Evolutionary conservation across 2,797 vertebrate genomes (phyloP), one percentile per base, ranked within the genome.

Genomic region (Prunella strophiata): DNA sequence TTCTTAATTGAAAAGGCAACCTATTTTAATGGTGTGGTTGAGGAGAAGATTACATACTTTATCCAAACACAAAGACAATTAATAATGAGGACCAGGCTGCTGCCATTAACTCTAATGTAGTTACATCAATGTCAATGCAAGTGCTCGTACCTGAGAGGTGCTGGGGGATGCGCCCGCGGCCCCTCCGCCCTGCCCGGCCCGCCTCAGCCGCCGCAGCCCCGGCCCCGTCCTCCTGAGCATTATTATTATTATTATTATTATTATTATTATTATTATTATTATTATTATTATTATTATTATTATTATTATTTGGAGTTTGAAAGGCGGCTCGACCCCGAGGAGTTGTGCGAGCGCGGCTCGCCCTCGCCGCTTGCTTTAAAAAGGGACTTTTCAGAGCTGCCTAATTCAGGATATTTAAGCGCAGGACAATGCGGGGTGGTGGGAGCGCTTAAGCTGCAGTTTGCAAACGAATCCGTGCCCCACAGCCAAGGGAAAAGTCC

Each of bases 1-100:
- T 97, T 96, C 97, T 97, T 98, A 98, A 98, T 98, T 98, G 98
- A 98, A 98, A 98, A 98, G 97, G 97, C 97, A 98, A 97, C 98
- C 97, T 97, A 97, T 98, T 98, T 98, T 98, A 98, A 97, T 98
- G 97, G 98, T 96, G 97, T 96, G 96, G 97, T 97, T 95, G 97
- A 98, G 97, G 97, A 97, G 97, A 97, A 98, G 98, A 98, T 98
- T 98, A 98, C 97, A 98, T 97, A 98, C 97, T 98, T 98, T 98
- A 98, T 98, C 97, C 98, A 98, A 98, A 98, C 98, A 98, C 97
- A 98, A 97, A 97, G 97, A 98, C 98, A 98, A 98, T 98, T 98
- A 98, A 98, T 98, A 96, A 97, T 91, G 97, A 97, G 97, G 96
- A 98, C 61, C 97, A 94, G 97, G 93, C 97, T 97, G 97, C 95